Evolutionary conservation across 2,797 vertebrate species (phyloP).

Genomic region (Cossypha dichroa): DNA sequence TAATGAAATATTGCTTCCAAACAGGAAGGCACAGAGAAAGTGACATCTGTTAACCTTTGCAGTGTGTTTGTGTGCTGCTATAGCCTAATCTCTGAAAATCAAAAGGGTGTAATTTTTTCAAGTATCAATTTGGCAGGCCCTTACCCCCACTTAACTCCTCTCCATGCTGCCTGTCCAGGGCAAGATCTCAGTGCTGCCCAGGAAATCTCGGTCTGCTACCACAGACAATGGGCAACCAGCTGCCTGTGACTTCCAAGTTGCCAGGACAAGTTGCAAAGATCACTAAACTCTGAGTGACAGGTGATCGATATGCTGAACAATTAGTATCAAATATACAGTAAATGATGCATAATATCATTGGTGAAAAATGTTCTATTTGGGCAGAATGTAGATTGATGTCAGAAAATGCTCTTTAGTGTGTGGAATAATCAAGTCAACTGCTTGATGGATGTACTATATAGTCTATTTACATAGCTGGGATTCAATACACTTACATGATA

Average conservation of each 20-base stretch:
- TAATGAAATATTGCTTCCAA: not conserved
- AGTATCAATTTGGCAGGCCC: not conserved
- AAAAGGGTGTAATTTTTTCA: not conserved
- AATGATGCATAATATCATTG: conserved; percentile 71
- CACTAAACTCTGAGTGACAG: conserved; percentile 50
- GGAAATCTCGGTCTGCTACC: not conserved
- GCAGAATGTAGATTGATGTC: conserved; percentile 73
- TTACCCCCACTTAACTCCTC: not conserved
- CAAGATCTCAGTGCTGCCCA: not conserved
- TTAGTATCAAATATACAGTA: conserved; percentile 74
- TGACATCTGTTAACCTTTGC: not conserved
- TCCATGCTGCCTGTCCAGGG: not conserved
- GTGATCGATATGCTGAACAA: conserved; percentile 70
- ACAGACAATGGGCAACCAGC: not conserved
- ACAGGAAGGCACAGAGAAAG: not conserved
- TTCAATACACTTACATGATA: conserved; percentile 78
- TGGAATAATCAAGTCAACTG: conserved; percentile 78
- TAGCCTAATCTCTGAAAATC: not conserved
- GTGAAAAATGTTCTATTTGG: conserved; percentile 76
- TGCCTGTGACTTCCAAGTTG: not conserved
- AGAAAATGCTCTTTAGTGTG: conserved; percentile 75
- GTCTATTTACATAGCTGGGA: conserved; percentile 78
- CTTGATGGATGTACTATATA: conserved; percentile 77
- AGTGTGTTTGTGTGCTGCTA: not conserved
- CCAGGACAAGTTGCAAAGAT: conserved; percentile 38